Evolutionary conservation across 2,888 invertebrate species (phyloP), one percentile per base, ranked within the genome.

Genomic region (Lycophotia porphyrea): DNA sequence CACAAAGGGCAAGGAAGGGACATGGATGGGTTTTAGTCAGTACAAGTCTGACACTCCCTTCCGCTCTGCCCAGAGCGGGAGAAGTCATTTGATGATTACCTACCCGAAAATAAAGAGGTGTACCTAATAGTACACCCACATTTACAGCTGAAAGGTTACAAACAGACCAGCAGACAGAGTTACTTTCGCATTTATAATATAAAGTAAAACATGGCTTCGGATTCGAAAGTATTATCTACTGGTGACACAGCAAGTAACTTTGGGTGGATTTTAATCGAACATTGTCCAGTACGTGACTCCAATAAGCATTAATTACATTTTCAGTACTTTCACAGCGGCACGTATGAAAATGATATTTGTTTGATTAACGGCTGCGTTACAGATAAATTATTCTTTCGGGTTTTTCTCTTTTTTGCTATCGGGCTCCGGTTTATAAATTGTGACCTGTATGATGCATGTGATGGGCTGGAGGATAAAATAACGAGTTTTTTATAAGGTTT

Each of bases 241-340:
- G 66, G 65, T 80, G 78, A 80, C 72, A 78, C 72, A 69, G 71
- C 78, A 84, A 80, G 80, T 78, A 76, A 84, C 76, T 77, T 76
- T 18, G 55, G 65, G n/a, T 77, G 27, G 74, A 83, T 86, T 88
- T 86, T 81, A 84, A 89, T 82, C 82, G 76, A 71, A 73, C 76
- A 58, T 69, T 71, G 76, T 55, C 67, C 74, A 63, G 85, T 74
- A 86, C 90, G 91, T 90, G 90, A 88, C 88, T 88, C 87, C 89
- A 91, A 92, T 91, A 88, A 88, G 86, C 90, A 90, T 92, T 92
- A 93, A 93, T 92, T 91, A 90, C 88, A 68, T 83, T 90, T 90
- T 85, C 87, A 88, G 86, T 85, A 85, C 84, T 81, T 84, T 85
- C 87, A 86, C 87, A 82, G 76, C 71, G 87, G 86, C 91, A 89